Evolutionary conservation across 2,797 vertebrate species (phyloP).

Genomic region (Poecile montanus): DNA sequence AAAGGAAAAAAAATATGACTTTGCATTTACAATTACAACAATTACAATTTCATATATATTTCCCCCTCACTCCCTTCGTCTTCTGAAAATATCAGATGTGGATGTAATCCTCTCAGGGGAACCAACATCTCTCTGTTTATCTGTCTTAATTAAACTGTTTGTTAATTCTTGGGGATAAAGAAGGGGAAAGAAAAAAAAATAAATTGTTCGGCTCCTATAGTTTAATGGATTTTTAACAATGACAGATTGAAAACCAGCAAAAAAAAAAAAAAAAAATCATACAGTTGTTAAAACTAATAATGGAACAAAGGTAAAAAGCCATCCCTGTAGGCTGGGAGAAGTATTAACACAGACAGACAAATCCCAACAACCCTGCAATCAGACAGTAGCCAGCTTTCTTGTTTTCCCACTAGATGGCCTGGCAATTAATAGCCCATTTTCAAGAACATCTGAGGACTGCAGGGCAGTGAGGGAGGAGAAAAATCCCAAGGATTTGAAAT

Average conservation of each 20-base stretch:
- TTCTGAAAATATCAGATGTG: slow-evolving; percentile 40
- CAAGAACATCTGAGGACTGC: background rate
- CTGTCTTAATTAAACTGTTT: slow-evolving; percentile 62
- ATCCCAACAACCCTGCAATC: background rate
- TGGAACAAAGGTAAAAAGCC: slow-evolving; percentile 26
- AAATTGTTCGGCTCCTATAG: background rate
- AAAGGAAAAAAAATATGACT: background rate
- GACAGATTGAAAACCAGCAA: background rate
- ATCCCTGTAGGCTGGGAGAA: background rate
- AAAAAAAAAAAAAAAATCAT: slow-evolving; percentile 43
- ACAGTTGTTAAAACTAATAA: slow-evolving; percentile 45
- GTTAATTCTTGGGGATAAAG: slow-evolving; percentile 22
- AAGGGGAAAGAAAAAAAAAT: slow-evolving; percentile 5
- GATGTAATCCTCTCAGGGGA: slow-evolving; percentile 2
- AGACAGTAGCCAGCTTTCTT: background rate
- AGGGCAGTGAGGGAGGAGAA: background rate
- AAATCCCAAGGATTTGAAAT: background rate
- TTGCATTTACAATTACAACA: no score
- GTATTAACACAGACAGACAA: background rate
- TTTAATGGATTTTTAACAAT: slow-evolving; percentile 37
- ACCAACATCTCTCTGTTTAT: slow-evolving; percentile 41
- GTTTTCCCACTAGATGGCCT: background rate
- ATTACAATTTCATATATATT: background rate
- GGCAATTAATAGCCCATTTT: background rate
- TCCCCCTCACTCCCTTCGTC: background rate